These are phyloP conservation scores for Cactoblastis cactorum DNA, from an alignment of 2,888 invertebrate species.

Conservation along the genomic window DNA sequence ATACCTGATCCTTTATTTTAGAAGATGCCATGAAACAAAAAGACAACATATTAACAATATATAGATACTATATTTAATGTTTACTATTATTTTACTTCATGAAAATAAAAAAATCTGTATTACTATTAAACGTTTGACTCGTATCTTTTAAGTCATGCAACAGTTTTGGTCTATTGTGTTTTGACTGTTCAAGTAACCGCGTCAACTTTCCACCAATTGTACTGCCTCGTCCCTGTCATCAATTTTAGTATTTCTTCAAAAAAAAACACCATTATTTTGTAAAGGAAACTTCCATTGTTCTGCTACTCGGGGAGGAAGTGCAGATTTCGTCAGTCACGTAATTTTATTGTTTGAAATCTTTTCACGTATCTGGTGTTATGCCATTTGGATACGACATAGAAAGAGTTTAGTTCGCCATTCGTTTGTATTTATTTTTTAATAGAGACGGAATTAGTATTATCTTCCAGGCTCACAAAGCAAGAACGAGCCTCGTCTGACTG, in stretches of 20 bases:
- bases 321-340: slow-evolving; percentile 27
- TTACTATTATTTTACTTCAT: no score
- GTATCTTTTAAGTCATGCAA: slow-evolving; percentile 52
- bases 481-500: no score
- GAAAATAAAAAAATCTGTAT: not conserved
- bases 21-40: slow-evolving; percentile 59
- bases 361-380: slow-evolving; percentile 4
- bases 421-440: no score
- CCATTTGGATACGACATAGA: not conserved
- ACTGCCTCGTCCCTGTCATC: slow-evolving; percentile 39
- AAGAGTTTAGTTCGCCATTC: not conserved
- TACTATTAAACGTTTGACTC: slow-evolving; percentile 7
- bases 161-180: slow-evolving; percentile 52
- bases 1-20: slow-evolving; percentile 64
- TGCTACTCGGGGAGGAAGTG: slow-evolving; percentile 21
- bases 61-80: not conserved
- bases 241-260: slow-evolving; percentile 38
- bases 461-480: no score
- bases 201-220: slow-evolving; percentile 58
- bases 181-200: slow-evolving; percentile 41
- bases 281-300: slow-evolving; percentile 32
- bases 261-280: slow-evolving; percentile 30
- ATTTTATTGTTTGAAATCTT: slow-evolving; percentile 25
- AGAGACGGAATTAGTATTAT: no score
- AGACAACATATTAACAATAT: slow-evolving; percentile 1